Base-by-base conservation (phyloP, 2,113 vertebrate genomes). In the Promerops cafer region DNA sequence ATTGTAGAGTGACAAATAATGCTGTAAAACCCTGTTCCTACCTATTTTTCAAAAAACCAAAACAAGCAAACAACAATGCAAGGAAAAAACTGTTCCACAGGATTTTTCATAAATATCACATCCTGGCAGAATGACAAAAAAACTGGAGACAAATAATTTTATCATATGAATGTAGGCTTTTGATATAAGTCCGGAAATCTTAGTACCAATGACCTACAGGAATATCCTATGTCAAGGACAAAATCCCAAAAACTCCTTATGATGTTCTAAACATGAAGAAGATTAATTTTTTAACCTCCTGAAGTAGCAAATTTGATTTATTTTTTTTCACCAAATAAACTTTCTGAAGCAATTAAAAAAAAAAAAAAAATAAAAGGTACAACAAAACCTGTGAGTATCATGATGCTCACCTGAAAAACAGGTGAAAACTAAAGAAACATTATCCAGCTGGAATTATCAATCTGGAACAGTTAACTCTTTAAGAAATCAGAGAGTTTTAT, bases 61-160 rank as follows among this genome's bases (percentile, higher is more conserved):
- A 54, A 2, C 8, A 35, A 42, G 4, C 3, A 35, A 53, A 22
- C 2, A n/a, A 18, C 3, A 64, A 16, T 0, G 0, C 4, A 17
- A 60, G 12, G 8, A 42, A 87, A 56, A 49, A 8, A 14, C 1
- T n/a, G 2, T 57, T 68, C 16, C 5, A 47, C 3, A 11, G 27
- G 13, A 24, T 24, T 71, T 64, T 68, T 71, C 12, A 35, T 42
- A 28, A 68, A 54, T 33, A 60, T 2, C 7, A 44, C 5, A 44
- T 76, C 17, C 22, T 70, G 15, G 5, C 1, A 26, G 20, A 68
- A 45, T 64, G 7, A 44, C 3, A 53, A 45, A 86, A 60, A 83
- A 47, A 40, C 9, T 23, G 22, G 11, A 89, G 5, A 89, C 6
- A 18, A 64, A 13, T 60, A 16, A 26, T 72, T 64, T 65, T 78